Base-by-base conservation (phyloP, 2,797 vertebrate species). In the Anas flavirostris region DNA sequence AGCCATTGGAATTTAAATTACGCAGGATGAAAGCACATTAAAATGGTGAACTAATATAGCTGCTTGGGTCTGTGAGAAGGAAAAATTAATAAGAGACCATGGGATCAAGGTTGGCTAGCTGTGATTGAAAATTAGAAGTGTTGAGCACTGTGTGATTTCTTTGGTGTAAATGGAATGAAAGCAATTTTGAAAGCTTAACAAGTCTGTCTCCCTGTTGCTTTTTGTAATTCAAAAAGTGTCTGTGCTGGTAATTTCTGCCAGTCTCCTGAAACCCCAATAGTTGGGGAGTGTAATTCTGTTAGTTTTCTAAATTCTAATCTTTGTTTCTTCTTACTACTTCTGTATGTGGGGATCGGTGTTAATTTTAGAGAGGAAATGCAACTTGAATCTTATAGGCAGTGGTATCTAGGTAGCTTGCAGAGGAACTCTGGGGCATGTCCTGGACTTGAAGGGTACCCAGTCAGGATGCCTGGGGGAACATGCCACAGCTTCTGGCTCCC, bases 101-200 rank as follows among this genome's bases (percentile, higher is more conserved):
- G 68, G 81, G 78, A 93, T 86, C 59, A 56, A 85, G 35, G n/a
- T 12, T 93, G 78, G 18, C 75, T 84, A 55, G 39, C 82, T 87
- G 56, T 88, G 81, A 88, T 37, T 95, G 86, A 93, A 95, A 95
- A 95, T 94, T 95, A 91, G 52, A 80, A 87, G 68, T 43, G 50
- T 85, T 95, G 70, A 94, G 81, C 86, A 52, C 60, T 86, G 50
- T 91, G 69, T 86, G 75, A 94, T 96, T 94, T 95, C 84, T 93
- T 88, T 82, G 35, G 48, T 87, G 72, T 87, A 80, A 84, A 91
- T 89, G 64, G 60, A 92, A 91, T 67, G 73, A 93, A 94, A 94
- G 41, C 74, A 93, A 85, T 94, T 96, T 84, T 76, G 63, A 82
- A 88, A 92, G 50, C 75, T 87, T 94, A 93, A 85, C 50, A 85